Evolutionary conservation across 2,113 vertebrate genomes (phyloP).

Genomic region (Xenus cinereus): DNA sequence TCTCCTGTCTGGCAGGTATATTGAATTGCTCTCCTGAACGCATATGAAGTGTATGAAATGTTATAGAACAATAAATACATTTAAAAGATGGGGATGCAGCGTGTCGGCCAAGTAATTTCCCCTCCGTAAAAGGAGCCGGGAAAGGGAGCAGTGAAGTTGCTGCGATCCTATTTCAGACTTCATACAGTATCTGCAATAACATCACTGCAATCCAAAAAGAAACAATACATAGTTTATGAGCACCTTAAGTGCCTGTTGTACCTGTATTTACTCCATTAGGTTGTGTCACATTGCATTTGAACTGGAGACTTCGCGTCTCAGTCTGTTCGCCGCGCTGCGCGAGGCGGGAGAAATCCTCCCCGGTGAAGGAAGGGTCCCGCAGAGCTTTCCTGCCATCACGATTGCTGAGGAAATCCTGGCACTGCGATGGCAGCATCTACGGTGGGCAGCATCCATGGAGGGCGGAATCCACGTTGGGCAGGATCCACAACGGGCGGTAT

Average conservation of each 20-base stretch:
- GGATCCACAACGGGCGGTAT: accelerated
- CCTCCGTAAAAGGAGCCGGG: background rate
- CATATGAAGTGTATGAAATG: background rate
- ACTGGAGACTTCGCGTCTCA: background rate
- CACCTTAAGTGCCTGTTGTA: slow-evolving; percentile 43
- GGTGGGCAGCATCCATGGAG: background rate
- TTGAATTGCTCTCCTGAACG: background rate
- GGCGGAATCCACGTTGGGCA: background rate
- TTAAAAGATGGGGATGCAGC: background rate
- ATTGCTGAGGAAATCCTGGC: background rate
- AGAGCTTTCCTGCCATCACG: accelerated
- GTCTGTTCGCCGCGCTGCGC: background rate
- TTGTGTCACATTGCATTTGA: slow-evolving; percentile 56
- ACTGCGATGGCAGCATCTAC: background rate
- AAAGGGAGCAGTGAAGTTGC: background rate
- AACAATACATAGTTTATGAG: slow-evolving; percentile 47
- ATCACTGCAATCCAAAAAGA: slow-evolving; percentile 18
- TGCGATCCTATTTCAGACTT: background rate
- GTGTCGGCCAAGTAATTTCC: slow-evolving; percentile 17
- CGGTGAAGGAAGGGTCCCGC: background rate
- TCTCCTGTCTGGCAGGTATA: background rate
- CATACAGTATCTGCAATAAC: background rate
- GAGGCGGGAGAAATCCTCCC: background rate
- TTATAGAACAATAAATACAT: slow-evolving; percentile 49
- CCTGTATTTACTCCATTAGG: slow-evolving; percentile 55